phyloP scores from a whole-genome alignment of 2,888 invertebrate species.

The Erebia palarica region DNA sequence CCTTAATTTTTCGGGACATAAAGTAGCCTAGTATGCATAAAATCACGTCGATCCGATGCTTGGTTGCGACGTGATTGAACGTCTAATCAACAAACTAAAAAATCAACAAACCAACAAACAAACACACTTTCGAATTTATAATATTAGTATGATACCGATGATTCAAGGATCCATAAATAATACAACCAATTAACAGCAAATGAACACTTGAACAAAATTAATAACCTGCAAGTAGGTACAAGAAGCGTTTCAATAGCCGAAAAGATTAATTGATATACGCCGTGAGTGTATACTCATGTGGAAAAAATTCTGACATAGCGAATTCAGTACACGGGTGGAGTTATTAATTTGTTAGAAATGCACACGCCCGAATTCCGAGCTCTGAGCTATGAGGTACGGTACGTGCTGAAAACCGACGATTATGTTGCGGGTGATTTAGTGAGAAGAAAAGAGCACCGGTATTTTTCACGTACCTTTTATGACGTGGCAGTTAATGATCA shows the following conservation, averaged over 20 bases:
- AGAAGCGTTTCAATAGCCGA: background rate
- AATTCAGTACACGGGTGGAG: conserved; percentile 16
- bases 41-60: too few relatives aligned
- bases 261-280: conserved; percentile 1
- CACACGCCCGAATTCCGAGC: conserved; percentile 44
- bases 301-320: conserved; percentile 16
- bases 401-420: conserved; percentile 38
- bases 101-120: too few relatives aligned
- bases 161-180: background rate
- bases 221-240: background rate
- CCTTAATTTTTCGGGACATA: too few relatives aligned
- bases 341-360: conserved; percentile 23
- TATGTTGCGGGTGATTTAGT: conserved; percentile 33
- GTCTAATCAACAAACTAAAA: too few relatives aligned
- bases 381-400: conserved; percentile 40
- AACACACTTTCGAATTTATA: too few relatives aligned
- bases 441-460: conserved; percentile 2
- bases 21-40: too few relatives aligned
- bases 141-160: too few relatives aligned
- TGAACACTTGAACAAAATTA: background rate
- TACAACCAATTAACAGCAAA: background rate
- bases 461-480: background rate
- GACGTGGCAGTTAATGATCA: background rate
- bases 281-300: background rate
- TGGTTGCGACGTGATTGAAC: too few relatives aligned